These are phyloP conservation scores for Sipha maydis DNA, from an alignment of 2,888 invertebrate genomes.

Conservation along the genomic window DNA sequence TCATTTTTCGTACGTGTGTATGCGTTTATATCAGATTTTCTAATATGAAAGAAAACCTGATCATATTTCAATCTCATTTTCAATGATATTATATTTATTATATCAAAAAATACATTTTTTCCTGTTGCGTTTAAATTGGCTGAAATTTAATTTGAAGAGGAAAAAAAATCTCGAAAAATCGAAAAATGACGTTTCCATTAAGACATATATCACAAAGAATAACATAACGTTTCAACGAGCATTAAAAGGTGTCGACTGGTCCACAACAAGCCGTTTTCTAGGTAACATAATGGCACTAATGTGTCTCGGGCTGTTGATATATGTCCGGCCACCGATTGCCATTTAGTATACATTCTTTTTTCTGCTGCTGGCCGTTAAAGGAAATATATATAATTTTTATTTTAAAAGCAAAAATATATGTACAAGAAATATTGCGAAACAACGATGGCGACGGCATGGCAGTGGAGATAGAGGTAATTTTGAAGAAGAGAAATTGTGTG, in stretches of 20 bases:
- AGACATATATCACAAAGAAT: slow-evolving; percentile 5
- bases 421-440: neutral
- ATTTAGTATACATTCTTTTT: neutral
- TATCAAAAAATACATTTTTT: neutral
- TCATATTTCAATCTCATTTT: neutral
- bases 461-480: neutral
- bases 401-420: neutral
- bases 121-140: neutral
- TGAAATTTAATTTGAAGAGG: neutral
- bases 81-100: neutral
- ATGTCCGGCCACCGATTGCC: neutral
- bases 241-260: slow-evolving; percentile 5
- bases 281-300: slow-evolving; percentile 18
- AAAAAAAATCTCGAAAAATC: neutral
- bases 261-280: neutral
- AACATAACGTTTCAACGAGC: neutral
- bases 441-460: neutral
- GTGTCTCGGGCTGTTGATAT: neutral
- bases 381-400: neutral
- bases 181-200: slow-evolving; percentile 3
- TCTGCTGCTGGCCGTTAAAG: neutral
- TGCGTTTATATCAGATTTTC: neutral
- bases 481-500: slow-evolving; percentile 50
- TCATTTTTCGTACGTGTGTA: neutral
- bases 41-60: neutral